phyloP scores from a whole-genome alignment of 2,113 vertebrate genomes.

The Dicerorhinus sumatrensis region DNA sequence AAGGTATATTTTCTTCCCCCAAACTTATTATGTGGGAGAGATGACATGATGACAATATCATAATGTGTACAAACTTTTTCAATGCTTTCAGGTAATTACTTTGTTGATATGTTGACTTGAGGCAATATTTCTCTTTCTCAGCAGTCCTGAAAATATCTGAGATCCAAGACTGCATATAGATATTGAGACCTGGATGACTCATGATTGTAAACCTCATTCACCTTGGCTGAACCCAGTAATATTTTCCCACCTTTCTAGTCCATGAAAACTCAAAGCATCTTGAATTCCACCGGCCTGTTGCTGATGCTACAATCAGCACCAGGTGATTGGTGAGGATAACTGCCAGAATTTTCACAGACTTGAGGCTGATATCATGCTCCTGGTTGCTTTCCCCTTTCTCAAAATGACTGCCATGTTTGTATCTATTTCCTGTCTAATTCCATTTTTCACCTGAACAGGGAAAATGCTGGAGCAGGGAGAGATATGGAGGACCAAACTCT shows the following conservation, averaged over 20 bases:
- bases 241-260: neutral
- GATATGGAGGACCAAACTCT: neutral
- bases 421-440: neutral
- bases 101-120: neutral
- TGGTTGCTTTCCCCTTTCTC: neutral
- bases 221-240: neutral
- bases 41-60: neutral
- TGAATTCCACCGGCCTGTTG: neutral
- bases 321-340: neutral
- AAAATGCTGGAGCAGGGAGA: neutral
- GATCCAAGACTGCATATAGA: neutral
- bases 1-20: neutral
- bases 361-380: rapidly evolving
- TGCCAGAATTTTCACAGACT: neutral
- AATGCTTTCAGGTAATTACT: neutral
- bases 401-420: neutral
- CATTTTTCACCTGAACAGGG: neutral
- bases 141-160: neutral
- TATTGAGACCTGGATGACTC: neutral
- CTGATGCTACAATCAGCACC: neutral
- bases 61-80: neutral
- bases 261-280: neutral
- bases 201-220: rapidly evolving
- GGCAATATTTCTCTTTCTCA: neutral
- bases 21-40: neutral